Conservation (phyloP, 1,140 invertebrate genomes). For the Hydropsyche tenuis region DNA sequence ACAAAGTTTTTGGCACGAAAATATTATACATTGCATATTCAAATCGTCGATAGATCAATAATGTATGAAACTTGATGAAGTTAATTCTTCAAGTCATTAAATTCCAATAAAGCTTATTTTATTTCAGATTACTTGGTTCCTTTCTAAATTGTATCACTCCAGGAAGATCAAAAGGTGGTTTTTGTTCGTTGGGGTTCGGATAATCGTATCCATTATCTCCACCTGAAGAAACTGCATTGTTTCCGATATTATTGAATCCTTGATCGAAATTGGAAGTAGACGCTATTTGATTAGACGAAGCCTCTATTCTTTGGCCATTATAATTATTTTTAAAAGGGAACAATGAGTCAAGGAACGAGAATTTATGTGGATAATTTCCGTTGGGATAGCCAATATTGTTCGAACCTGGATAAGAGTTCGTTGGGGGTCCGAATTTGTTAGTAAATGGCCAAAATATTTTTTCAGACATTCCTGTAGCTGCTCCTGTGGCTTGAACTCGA, state of each 20-base stretch:
- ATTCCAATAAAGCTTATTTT: too few species aligned
- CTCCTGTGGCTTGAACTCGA: neutral
- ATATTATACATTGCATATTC: neutral
- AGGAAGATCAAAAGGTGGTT: constrained; percentile 33
- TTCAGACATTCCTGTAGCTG: constrained; percentile 23
- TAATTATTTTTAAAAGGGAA: constrained; percentile 38
- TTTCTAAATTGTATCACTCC: constrained; percentile 39
- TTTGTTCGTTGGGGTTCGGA: constrained; percentile 43
- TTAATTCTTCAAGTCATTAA: too few species aligned
- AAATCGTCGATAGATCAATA: too few species aligned
- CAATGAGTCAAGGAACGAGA: constrained; percentile 33
- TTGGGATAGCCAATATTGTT: constrained; percentile 37
- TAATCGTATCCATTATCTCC: constrained; percentile 40
- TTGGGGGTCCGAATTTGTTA: constrained; percentile 35
- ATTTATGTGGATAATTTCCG: constrained; percentile 36
- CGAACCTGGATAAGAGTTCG: constrained; percentile 38
- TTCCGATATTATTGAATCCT: neutral
- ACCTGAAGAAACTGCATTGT: neutral
- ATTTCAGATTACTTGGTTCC: neutral
- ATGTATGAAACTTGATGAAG: too few species aligned
- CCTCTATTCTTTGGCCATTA: neutral
- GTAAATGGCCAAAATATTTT: constrained; percentile 44
- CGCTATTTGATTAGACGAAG: neutral
- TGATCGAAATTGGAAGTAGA: neutral
- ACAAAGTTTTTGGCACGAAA: neutral